Evolutionary conservation across 2,113 vertebrate species (phyloP).

Genomic region (Neomonachus schauinslandi): DNA sequence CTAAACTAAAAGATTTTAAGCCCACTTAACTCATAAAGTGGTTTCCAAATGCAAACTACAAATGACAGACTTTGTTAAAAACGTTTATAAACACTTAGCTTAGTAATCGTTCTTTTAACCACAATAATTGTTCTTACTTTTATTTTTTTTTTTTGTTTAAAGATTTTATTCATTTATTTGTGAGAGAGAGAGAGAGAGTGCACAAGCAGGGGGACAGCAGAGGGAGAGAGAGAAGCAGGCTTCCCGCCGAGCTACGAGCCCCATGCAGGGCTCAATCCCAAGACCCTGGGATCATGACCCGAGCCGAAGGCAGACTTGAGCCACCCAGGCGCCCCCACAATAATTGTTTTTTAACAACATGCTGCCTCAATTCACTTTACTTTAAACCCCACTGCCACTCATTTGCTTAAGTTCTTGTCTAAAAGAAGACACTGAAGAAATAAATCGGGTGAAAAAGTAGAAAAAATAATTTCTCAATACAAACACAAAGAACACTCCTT

Average conservation of each 20-base stretch:
- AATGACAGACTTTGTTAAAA: background rate
- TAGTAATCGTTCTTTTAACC: background rate
- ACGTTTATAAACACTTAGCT: background rate
- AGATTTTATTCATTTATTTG: background rate
- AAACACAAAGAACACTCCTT: conserved; percentile 16
- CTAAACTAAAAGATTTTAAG: background rate
- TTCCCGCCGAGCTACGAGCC: background rate
- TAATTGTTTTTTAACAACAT: background rate
- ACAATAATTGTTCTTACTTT: background rate
- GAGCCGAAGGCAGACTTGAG: background rate
- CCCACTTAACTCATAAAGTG: background rate
- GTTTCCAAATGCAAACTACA: background rate
- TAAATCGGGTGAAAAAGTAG: background rate
- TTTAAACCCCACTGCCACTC: background rate
- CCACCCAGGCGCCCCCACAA: background rate
- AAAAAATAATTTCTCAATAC: background rate
- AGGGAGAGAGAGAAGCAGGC: background rate
- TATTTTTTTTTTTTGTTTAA: background rate
- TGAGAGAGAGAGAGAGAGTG: background rate
- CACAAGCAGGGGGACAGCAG: background rate
- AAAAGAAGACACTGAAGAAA: background rate
- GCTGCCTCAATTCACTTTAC: background rate
- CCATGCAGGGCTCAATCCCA: background rate
- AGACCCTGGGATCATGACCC: background rate
- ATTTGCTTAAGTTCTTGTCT: background rate